Percentiles rank a stretch among this genome's conserved stretches.
Evolutionary conservation across 2,113 vertebrate genomes (phyloP).

Genomic region (Malurus alboscapulatus): DNA sequence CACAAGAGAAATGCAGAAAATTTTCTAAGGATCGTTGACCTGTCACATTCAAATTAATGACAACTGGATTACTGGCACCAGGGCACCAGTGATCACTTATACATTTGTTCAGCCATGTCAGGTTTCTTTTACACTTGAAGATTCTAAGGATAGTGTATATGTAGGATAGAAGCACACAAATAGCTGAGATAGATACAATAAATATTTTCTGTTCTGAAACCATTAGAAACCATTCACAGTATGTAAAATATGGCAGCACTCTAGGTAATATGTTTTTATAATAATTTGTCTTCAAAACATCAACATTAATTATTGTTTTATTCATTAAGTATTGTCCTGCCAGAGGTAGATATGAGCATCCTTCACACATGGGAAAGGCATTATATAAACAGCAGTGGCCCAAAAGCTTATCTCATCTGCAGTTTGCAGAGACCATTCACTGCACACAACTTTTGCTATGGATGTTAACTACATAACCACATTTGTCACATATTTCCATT

Average conservation of each 20-base stretch:
- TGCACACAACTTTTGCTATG: neutral
- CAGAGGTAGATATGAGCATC: neutral
- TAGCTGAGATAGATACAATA: neutral
- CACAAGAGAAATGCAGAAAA: neutral
- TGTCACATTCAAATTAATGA: neutral
- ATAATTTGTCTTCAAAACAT: neutral
- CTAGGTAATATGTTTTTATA: neutral
- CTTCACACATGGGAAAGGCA: neutral
- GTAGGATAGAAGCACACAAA: neutral
- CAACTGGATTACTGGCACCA: neutral
- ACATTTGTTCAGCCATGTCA: neutral
- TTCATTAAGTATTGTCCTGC: neutral
- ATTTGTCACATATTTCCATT: neutral
- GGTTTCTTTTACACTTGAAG: neutral
- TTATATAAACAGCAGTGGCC: neutral
- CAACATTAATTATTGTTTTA: neutral
- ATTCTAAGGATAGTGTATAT: neutral
- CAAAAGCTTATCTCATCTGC: neutral
- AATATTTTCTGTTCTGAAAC: neutral
- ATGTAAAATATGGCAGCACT: neutral
- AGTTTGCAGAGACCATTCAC: neutral
- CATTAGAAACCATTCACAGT: neutral
- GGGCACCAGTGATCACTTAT: neutral
- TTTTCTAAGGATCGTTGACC: neutral
- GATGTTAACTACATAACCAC: neutral